These are phyloP conservation scores for Megalurothrips usitatus DNA, from an alignment of 2,888 invertebrate species.

Conservation along the genomic window DNA sequence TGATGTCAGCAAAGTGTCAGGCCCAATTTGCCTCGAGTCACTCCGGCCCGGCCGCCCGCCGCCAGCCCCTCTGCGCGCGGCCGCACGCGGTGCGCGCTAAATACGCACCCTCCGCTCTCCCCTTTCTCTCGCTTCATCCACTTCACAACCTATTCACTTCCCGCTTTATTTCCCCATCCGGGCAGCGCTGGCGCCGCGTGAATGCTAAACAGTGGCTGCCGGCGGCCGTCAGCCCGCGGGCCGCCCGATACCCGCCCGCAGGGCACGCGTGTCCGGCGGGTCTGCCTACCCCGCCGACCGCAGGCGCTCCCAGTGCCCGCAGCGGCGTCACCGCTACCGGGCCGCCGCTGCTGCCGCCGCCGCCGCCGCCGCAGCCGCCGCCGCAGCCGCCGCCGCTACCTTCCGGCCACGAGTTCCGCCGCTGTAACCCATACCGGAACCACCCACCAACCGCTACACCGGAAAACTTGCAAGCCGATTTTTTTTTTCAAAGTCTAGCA, in stretches of 20 bases:
- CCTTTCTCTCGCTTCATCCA: not conserved
- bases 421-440: too few species aligned
- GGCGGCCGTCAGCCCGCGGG: too few species aligned
- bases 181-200: too few species aligned
- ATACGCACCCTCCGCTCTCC: not conserved
- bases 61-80: not conserved
- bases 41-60: not conserved
- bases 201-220: too few species aligned
- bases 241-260: not conserved
- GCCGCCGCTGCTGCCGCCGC: not conserved
- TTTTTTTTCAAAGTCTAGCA: too few species aligned
- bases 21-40: not conserved
- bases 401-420: too few species aligned
- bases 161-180: too few species aligned
- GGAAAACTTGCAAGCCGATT: too few species aligned
- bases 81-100: not conserved
- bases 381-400: too few species aligned
- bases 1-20: slow-evolving; percentile 19
- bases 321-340: not conserved
- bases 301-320: not conserved
- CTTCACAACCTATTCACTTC: not conserved
- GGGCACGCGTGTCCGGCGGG: not conserved
- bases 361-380: too few species aligned
- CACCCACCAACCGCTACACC: too few species aligned
- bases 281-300: not conserved